phyloP scores from a whole-genome alignment of 1,140 invertebrate genomes.

The Anastrepha obliqua region DNA sequence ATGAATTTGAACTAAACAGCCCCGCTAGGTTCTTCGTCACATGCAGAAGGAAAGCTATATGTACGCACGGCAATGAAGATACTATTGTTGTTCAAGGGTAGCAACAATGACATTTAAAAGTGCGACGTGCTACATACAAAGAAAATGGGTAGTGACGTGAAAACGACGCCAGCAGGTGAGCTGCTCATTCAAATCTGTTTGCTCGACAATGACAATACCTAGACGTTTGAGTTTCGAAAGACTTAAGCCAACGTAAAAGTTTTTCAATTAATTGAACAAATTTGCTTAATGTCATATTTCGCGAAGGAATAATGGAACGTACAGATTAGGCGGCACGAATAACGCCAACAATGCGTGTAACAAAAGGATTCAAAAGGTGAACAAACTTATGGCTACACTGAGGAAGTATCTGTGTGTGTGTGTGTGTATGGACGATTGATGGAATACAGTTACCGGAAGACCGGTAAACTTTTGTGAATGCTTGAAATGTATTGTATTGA shows the following conservation, averaged over 20 bases:
- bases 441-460: neutral
- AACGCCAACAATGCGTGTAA: neutral
- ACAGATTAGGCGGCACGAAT: neutral
- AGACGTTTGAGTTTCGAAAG: slow-evolving; percentile 18
- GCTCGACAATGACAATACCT: slow-evolving; percentile 24
- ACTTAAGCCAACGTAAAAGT: slow-evolving; percentile 35
- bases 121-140: neutral
- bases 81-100: neutral
- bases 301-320: slow-evolving; percentile 23
- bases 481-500: too few relatives aligned
- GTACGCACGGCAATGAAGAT: too few relatives aligned
- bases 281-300: slow-evolving; percentile 50
- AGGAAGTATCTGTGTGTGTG: neutral
- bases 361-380: neutral
- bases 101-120: neutral
- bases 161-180: neutral
- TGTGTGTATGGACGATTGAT: too few relatives aligned
- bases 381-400: neutral
- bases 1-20: slow-evolving; percentile 10
- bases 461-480: too few relatives aligned
- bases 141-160: neutral
- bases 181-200: neutral
- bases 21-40: neutral
- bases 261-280: slow-evolving; percentile 52
- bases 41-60: too few relatives aligned